Conservation (phyloP, 2,888 invertebrate genomes). For the Ypsolopha sequella region DNA sequence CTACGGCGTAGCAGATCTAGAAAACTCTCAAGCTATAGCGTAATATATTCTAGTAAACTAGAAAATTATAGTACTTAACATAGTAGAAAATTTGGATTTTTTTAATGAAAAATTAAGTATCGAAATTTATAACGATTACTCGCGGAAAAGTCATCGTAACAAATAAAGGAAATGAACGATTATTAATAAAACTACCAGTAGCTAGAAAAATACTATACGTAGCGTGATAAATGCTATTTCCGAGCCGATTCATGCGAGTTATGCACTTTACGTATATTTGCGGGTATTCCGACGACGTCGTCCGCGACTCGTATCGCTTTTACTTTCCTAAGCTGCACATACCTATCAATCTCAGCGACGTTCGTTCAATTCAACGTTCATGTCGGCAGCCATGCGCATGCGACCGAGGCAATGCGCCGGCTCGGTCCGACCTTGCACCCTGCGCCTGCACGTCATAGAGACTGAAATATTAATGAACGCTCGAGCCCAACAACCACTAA, state of each 20-base stretch:
- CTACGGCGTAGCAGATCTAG: no score
- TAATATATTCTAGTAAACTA: no score
- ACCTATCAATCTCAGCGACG: background rate
- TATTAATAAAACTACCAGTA: background rate
- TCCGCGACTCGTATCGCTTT: conserved; percentile 36
- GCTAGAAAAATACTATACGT: background rate
- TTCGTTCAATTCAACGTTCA: background rate
- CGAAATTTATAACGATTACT: no score
- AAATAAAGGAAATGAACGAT: background rate
- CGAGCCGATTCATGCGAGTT: conserved; percentile 1
- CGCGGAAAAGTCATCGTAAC: background rate
- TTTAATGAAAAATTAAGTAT: no score
- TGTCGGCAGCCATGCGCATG: background rate
- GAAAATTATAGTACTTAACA: no score
- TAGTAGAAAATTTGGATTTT: no score
- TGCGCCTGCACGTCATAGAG: conserved; percentile 28
- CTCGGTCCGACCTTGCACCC: conserved; percentile 29
- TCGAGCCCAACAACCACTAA: conserved; percentile 18
- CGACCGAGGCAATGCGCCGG: conserved; percentile 14
- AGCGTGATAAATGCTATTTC: conserved; percentile 4
- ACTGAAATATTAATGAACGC: conserved; percentile 21
- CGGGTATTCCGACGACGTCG: conserved; percentile 18
- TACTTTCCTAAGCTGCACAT: conserved; percentile 40
- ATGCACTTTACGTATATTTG: background rate
- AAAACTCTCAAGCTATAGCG: no score